Evolutionary conservation across 1,140 invertebrate genomes (phyloP).

Genomic region (Coptotermes formosanus): DNA sequence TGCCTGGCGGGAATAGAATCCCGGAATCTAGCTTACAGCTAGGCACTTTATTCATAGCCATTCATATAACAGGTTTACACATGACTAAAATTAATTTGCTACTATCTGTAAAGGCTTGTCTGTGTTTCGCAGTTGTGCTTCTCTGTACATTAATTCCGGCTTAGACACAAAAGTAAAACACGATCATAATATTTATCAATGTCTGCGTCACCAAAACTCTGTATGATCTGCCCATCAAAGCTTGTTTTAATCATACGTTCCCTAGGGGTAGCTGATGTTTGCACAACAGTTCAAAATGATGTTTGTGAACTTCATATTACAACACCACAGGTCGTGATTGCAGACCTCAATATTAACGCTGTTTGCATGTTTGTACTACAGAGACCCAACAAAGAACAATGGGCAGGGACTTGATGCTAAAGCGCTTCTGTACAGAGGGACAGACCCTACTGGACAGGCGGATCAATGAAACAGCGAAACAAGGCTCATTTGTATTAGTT

Average conservation of each 20-base stretch:
- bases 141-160: background rate
- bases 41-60: too few relatives aligned
- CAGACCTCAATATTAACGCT: background rate
- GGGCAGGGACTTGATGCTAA: background rate
- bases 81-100: too few relatives aligned
- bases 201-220: background rate
- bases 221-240: background rate
- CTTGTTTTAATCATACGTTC: background rate
- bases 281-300: conserved; percentile 18
- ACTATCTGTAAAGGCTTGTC: too few relatives aligned
- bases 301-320: conserved; percentile 19
- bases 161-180: background rate
- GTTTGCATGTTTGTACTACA: background rate
- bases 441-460: too few relatives aligned
- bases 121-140: too few relatives aligned
- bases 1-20: too few relatives aligned
- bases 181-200: background rate
- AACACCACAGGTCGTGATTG: conserved; percentile 8
- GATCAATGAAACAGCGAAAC: too few relatives aligned
- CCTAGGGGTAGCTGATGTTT: background rate
- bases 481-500: too few relatives aligned
- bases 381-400: conserved; percentile 1
- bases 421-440: background rate
- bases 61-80: too few relatives aligned
- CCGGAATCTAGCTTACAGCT: too few relatives aligned